Evolutionary conservation across 2,113 vertebrate genomes (phyloP).

Genomic region (Ondatra zibethicus): DNA sequence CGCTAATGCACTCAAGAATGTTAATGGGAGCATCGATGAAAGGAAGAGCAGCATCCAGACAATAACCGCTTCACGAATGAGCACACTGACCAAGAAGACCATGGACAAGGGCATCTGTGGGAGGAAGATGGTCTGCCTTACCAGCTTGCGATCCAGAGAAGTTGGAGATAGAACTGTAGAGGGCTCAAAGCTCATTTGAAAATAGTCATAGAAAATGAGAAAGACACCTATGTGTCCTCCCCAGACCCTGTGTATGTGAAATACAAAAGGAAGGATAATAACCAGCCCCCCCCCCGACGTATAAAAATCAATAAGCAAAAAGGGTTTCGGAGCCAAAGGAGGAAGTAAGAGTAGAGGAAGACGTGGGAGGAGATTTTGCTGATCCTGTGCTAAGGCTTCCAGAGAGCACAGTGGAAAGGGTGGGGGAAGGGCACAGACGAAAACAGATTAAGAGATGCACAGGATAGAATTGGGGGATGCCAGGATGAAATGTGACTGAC

Average conservation of each 20-base stretch:
- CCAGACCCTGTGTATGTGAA: neutral
- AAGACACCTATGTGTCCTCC: neutral
- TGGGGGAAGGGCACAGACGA: neutral
- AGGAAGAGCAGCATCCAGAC: neutral
- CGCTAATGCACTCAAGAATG: neutral
- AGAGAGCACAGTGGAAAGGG: neutral
- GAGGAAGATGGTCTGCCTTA: neutral
- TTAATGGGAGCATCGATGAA: neutral
- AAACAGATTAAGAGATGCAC: neutral
- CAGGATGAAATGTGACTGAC: neutral
- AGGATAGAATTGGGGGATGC: neutral
- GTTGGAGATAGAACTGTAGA: neutral
- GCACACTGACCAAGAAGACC: neutral
- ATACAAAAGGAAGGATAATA: neutral
- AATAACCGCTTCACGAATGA: neutral
- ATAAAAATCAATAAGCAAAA: neutral
- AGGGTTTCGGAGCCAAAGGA: neutral
- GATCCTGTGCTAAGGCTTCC: neutral
- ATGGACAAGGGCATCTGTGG: neutral
- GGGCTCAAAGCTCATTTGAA: neutral
- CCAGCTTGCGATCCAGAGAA: neutral
- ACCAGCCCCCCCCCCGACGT: neutral
- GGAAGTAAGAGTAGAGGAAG: slow-evolving; percentile 9
- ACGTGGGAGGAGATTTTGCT: neutral
- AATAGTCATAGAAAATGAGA: neutral